Base-by-base conservation (phyloP, 2,888 invertebrate species). In the Caenorhabditis drosophilae region DNA sequence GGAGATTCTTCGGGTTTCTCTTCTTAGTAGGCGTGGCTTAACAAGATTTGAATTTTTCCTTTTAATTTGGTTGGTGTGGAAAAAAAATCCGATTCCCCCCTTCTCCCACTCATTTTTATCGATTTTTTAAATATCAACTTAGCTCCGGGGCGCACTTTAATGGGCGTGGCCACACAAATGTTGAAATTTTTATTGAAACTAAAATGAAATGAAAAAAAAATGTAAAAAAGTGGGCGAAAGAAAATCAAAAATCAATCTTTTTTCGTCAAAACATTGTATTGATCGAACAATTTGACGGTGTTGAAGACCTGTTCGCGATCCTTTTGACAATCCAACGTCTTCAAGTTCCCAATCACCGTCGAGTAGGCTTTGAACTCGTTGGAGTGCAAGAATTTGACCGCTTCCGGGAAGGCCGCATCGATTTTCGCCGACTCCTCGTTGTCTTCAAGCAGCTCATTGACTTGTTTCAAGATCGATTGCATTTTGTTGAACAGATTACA, bases 401-500 rank as follows among this genome's bases (percentile, higher is more conserved):
- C 51, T 38, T 59, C 60, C 22, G 67, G 67, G 67, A 67, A 67
- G 20, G 52, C 53, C 7, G 22, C 38, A 11, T 53, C 49, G 22
- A 67, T 48, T 26, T 60, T 48, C 1, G 23, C 45, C 1, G 49
- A 48, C 38, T 67, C 67, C 0, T 44, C 25, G 25, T 36, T 45
- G 34, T 67, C 67, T 12, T 41, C 26, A 22, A 67, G 26, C 18
- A 67, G 50, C 2, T 48, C 56, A 22, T 67, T 54, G 2, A 54
- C 59, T 18, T 48, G 36, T 4, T 27, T 18, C 7, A 67, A 40
- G 0, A 47, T 35, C 16, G 18, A 9, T 36, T 60, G 35, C 15
- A 57, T 60, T 12, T 52, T 47, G 50, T 67, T 67, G 60, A 67
- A 61, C 2, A 67, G 47, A 45, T 67, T 34, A 40, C 67, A 67